A percentile compares a stretch with the other conserved stretches of the same genome.
These are phyloP conservation scores for Macaca fascicularis DNA, from an alignment of 2,113 vertebrate species.

Conservation along the genomic window DNA sequence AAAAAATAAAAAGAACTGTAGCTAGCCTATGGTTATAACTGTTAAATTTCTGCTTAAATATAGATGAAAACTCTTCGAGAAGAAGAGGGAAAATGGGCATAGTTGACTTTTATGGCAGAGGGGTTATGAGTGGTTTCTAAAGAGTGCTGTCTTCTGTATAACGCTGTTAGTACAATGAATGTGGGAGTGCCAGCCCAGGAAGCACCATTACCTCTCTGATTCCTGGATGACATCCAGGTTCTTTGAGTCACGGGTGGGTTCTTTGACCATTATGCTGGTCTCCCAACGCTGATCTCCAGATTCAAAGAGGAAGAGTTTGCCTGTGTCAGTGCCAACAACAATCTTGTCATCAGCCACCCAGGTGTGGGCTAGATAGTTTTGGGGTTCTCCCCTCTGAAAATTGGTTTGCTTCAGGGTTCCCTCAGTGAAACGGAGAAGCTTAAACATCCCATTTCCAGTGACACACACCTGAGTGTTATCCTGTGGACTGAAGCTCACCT, in stretches of 20 bases:
- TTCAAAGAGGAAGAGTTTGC: slow-evolving; percentile 91
- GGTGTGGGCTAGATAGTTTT: slow-evolving; percentile 91
- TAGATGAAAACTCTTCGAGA: not conserved
- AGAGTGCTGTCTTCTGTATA: not conserved
- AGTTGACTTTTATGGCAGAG: not conserved
- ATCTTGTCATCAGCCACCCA: slow-evolving; percentile 90
- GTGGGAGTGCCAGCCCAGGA: not conserved
- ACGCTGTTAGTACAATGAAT: not conserved
- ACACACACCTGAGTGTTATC: slow-evolving; percentile 92
- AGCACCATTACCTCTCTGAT: slow-evolving; percentile 78
- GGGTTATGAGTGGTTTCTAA: not conserved
- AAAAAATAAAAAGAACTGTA: not conserved
- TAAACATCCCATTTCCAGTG: slow-evolving; percentile 91
- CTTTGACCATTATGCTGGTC: slow-evolving; percentile 81
- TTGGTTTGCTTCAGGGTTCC: slow-evolving; percentile 91
- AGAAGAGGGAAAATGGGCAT: not conserved
- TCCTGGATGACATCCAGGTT: slow-evolving; percentile 51
- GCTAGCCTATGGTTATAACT: not conserved
- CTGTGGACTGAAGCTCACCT: slow-evolving; percentile 95
- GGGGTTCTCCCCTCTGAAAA: slow-evolving; percentile 87
- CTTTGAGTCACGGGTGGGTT: slow-evolving; percentile 21
- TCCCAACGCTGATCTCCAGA: slow-evolving; percentile 90
- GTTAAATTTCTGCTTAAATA: not conserved
- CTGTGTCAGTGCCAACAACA: slow-evolving; percentile 91
- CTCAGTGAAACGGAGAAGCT: slow-evolving; percentile 90